phyloP scores from a whole-genome alignment of 2,113 vertebrate species.

The Protomyctophum bolini region DNA sequence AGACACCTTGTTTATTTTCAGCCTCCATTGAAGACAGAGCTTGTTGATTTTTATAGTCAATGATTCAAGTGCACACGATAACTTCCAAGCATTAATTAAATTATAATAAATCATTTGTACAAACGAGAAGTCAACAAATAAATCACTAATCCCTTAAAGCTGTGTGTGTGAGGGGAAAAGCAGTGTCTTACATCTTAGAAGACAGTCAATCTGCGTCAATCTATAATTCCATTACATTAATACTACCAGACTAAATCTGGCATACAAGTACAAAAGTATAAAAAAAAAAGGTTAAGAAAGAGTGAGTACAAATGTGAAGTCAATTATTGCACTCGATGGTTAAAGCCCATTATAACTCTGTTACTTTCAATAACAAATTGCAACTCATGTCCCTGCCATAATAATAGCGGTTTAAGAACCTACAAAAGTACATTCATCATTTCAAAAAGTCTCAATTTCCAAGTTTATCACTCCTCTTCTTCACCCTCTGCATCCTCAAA shows the following conservation, averaged over 20 bases:
- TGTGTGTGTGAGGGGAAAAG: conserved; percentile 20
- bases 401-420: conserved; percentile 37
- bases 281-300: conserved; percentile 68
- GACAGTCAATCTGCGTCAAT: conserved; percentile 30
- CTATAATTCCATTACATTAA: conserved; percentile 7
- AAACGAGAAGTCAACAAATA: conserved; percentile 32
- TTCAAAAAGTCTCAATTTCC: conserved; percentile 30
- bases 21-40: conserved; percentile 39
- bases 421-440: conserved; percentile 29
- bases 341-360: conserved; percentile 12
- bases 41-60: conserved; percentile 30
- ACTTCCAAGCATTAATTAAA: conserved; percentile 21
- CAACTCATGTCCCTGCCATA: conserved; percentile 41
- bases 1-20: conserved; percentile 70
- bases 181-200: conserved; percentile 29
- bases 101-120: conserved; percentile 11
- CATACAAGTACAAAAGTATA: conserved; percentile 78
- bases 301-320: conserved; percentile 53
- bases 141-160: conserved; percentile 21
- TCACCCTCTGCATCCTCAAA: conserved; percentile 76
- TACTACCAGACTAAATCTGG: conserved; percentile 41
- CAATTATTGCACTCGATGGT: conserved; percentile 70
- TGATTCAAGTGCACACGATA: conserved; percentile 22
- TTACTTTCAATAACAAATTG: conserved; percentile 27
- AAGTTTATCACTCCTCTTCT: conserved; percentile 57